Percentiles rank a stretch among this genome's conserved stretches.
phyloP scores from a whole-genome alignment of 2,797 vertebrate species.

The Tapera naevia region DNA sequence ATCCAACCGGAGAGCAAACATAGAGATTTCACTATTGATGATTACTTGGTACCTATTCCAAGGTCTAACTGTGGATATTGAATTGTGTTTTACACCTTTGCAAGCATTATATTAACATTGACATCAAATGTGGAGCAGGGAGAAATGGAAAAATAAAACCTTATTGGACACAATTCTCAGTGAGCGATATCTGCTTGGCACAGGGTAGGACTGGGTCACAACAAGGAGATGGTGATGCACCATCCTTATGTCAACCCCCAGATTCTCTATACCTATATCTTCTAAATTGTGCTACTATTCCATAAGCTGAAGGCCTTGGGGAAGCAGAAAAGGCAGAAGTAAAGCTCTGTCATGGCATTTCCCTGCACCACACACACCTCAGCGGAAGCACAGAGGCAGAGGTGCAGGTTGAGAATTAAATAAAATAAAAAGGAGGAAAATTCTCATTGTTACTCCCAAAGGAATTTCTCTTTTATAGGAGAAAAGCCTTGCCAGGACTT shows the following conservation, averaged over 20 bases:
- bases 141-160: neutral
- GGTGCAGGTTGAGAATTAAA: neutral
- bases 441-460: constrained; percentile 3
- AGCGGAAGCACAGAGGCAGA: neutral
- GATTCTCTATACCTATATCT: constrained; percentile 28
- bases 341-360: neutral
- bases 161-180: constrained; percentile 2
- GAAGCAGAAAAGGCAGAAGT: constrained; percentile 30
- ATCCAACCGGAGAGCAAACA: neutral
- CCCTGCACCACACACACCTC: neutral
- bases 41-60: neutral
- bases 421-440: constrained; percentile 30
- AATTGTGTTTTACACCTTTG: neutral
- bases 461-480: neutral
- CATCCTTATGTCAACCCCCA: neutral
- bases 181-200: constrained; percentile 9
- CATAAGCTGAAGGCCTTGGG: constrained; percentile 17
- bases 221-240: constrained; percentile 38
- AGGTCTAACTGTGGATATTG: neutral
- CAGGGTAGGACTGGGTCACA: neutral
- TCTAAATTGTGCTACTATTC: constrained; percentile 50
- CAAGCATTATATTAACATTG: neutral
- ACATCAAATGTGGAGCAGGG: neutral
- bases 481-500: constrained; percentile 16
- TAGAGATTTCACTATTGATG: neutral